Evolutionary conservation across 2,888 invertebrate genomes (phyloP), one percentile per base, ranked within the genome.

Genomic region (Petrophora chlorosata): DNA sequence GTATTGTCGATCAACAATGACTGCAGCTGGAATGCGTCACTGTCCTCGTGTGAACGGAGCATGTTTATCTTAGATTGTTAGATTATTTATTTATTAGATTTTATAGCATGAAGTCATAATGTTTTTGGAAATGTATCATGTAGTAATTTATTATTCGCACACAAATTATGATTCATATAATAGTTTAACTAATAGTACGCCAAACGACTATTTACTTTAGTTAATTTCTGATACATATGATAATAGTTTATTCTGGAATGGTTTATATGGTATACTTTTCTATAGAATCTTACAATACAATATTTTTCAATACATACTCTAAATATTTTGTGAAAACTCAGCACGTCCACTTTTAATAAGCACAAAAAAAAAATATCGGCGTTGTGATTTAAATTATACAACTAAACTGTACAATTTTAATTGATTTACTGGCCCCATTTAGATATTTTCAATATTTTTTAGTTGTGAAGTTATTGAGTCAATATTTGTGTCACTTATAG

Each of bases 351-450:
- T 9, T 25, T 5, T 39, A 12, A 25, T 25, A 29, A 36, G 36
- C 47, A 42, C 41, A 17, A 0, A 34, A 15, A 7, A 9, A 3
- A 3, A 16, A 10, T 22, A 13, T 23, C 23, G 14, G 45, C 15
- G 39, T 46, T 46, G 46, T 40, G 40, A 46, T 33, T 46, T 39
- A n/a, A 25, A n/a, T 36, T 32, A 32, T 22, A 19, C 19, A 13
- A 34, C 22, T 8, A 35, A 35, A 19, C 0, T 28, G 9, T 10
- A 10, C 10, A 22, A 19, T 33, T 33, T 33, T 17, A 10, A 16
- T 16, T 17, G 10, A 3, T 10, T 4, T 2, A 10, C 17, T 2
- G n/a, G n/a, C 4, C 12, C 32, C 10, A 17, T 33, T 33, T 33
- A n/a, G n/a, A n/a, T n/a, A n/a, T n/a, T n/a, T n/a, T n/a, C n/a